Conservation (phyloP, 1,140 invertebrate genomes). For the Drosophila santomea region DNA sequence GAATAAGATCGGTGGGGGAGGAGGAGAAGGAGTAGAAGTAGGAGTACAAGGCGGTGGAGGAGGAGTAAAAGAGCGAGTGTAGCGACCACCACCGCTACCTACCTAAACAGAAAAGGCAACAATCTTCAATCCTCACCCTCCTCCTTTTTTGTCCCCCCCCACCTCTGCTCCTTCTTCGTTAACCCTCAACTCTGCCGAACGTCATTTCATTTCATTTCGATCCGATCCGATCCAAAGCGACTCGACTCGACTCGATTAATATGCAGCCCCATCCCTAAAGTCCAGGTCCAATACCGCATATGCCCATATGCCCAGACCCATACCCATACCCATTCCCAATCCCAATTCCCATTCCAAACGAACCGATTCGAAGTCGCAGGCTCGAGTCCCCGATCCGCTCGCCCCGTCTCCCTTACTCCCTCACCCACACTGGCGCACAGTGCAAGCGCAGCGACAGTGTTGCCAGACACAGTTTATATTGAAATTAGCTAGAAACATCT, state of each 20-base stretch:
- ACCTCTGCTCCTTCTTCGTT: slow-evolving; percentile 4
- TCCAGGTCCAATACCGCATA: slow-evolving; percentile 8
- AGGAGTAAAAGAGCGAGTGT: slow-evolving; percentile 22
- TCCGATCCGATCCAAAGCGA: slow-evolving; percentile 15
- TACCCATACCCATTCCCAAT: too few relatives aligned
- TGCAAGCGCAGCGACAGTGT: slow-evolving; percentile 10
- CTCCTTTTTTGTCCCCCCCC: not conserved
- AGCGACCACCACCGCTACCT: slow-evolving; percentile 40
- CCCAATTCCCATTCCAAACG: slow-evolving; percentile 2
- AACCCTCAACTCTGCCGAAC: slow-evolving; percentile 38
- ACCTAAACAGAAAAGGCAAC: slow-evolving; percentile 42
- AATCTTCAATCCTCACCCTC: slow-evolving; percentile 22
- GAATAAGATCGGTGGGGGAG: slow-evolving; percentile 11
- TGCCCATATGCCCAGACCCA: not conserved
- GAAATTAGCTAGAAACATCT: not conserved
- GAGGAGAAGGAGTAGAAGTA: not conserved
- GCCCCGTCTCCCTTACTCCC: slow-evolving; percentile 11
- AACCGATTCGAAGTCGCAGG: slow-evolving; percentile 31
- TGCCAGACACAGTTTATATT: not conserved
- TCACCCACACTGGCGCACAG: slow-evolving; percentile 19
- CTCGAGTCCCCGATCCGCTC: slow-evolving; percentile 22
- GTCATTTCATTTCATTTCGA: slow-evolving; percentile 69
- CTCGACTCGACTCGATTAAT: slow-evolving; percentile 69
- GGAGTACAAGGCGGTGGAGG: slow-evolving; percentile 16
- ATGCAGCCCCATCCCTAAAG: slow-evolving; percentile 54